Conservation (phyloP, 2,888 invertebrate species). For the Epinotia brunnichana region DNA sequence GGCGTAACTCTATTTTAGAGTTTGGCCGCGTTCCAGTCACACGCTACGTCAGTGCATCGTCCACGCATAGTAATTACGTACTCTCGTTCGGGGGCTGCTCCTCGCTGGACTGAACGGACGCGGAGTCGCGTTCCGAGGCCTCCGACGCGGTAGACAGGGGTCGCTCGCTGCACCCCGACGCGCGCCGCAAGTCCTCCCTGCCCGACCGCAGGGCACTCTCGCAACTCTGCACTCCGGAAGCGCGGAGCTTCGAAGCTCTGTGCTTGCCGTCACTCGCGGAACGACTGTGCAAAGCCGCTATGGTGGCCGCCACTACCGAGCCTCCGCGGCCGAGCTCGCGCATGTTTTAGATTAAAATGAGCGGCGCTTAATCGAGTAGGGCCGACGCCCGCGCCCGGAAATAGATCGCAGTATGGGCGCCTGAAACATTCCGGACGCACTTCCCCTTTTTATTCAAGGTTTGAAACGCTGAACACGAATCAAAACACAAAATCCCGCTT, state of each 20-base stretch:
- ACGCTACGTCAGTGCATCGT: conserved; percentile 78
- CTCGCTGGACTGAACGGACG: conserved; percentile 81
- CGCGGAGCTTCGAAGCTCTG: conserved; percentile 65
- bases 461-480: conserved; percentile 59
- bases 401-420: conserved; percentile 76
- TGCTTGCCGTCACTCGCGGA: conserved; percentile 68
- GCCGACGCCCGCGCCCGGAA: conserved; percentile 80
- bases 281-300: conserved; percentile 77
- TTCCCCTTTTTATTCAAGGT: conserved; percentile 70
- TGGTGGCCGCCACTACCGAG: conserved; percentile 85
- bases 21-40: conserved; percentile 80
- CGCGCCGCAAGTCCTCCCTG: conserved; percentile 64
- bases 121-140: conserved; percentile 78
- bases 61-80: conserved; percentile 76
- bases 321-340: conserved; percentile 83
- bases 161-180: conserved; percentile 75
- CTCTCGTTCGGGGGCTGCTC: conserved; percentile 79
- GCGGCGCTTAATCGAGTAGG: conserved; percentile 73
- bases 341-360: conserved; percentile 82
- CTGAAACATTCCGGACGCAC: conserved; percentile 76
- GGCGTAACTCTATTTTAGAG: conserved; percentile 78
- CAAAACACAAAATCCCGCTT: conserved; percentile 48
- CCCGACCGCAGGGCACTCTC: conserved; percentile 60
- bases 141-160: conserved; percentile 79
- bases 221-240: conserved; percentile 57